Evolutionary conservation across 2,797 vertebrate genomes (phyloP).

Genomic region (Sparus aurata): DNA sequence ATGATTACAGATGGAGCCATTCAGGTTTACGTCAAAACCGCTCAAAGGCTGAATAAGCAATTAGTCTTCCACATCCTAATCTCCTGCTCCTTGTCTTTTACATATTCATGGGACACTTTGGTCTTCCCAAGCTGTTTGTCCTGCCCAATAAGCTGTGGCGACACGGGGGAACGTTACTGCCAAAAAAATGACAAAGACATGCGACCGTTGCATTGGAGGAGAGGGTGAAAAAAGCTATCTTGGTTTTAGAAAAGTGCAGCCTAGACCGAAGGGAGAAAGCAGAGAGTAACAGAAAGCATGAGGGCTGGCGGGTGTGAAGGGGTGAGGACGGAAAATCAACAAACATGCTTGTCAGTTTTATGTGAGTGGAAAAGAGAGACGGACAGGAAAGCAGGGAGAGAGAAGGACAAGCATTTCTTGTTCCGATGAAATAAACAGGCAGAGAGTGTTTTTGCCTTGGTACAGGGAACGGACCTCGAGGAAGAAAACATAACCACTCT

Average conservation of each 20-base stretch:
- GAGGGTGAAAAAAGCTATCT: not conserved
- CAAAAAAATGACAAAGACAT: conserved; percentile 5
- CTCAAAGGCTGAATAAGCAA: conserved; percentile 26
- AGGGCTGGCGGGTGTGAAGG: not conserved
- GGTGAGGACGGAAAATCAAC: conserved; percentile 27
- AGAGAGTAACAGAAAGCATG: not conserved
- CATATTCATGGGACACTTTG: conserved; percentile 20
- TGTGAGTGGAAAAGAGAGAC: not conserved
- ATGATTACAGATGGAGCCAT: conserved; percentile 29
- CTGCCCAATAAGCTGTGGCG: conserved; percentile 12
- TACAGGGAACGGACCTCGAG: conserved; percentile 27
- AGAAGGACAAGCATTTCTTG: conserved; percentile 40
- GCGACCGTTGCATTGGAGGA: not conserved
- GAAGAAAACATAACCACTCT: conserved; percentile 23
- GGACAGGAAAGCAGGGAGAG: not conserved
- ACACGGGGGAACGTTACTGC: not conserved
- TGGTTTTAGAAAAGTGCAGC: not conserved
- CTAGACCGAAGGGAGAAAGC: conserved; percentile 22
- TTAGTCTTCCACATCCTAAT: conserved; percentile 37
- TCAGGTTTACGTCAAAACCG: conserved; percentile 26
- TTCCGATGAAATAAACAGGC: conserved; percentile 33
- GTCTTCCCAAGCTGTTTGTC: conserved; percentile 9
- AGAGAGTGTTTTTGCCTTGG: conserved; percentile 16
- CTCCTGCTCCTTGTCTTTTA: conserved; percentile 9
- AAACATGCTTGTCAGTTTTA: conserved; percentile 20